Base-by-base conservation (phyloP, 1,140 invertebrate genomes). In the Tetramorium simillimum region DNA sequence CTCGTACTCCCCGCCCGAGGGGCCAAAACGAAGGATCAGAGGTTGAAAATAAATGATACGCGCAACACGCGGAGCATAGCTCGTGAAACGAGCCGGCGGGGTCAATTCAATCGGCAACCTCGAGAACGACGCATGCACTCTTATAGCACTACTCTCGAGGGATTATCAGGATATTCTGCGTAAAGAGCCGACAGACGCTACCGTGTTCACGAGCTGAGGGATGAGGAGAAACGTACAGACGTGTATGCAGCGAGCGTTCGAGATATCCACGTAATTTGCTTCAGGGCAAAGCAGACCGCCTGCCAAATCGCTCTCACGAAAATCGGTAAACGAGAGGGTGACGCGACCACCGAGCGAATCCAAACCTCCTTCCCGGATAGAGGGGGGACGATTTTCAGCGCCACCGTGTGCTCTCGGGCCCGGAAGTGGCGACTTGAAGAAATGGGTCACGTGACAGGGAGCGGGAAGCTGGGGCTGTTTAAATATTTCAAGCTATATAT, bases 301-400 rank as follows among this genome's bases (percentile, higher is more conserved):
- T 49, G 21, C 6, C 21, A 21, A 69, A 16, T 21, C 65, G 5
- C n/a, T 46, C n/a, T 46, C 21, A 49, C 40, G 40, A 49, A 69
- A 49, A 69, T 69, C 21, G 16, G 65, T 69, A 69, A 46, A 24
- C 7, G 65, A 28, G 21, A 46, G 10, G 24, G 21, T 49, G 65
- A 69, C 65, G 65, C 65, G 65, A 43, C 65, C 65, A 49, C 65
- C 65, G 40, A 65, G 33, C 28, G 33, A 65, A 65, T 40, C 37
- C 62, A 65, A 65, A 65, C 51, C 51, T 53, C 18, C 51, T 53
- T 16, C 6, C 1, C 3, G 51, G 51, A 53, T 46, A 53, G 51
- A 53, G 51, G 56, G 53, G 53, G n/a, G 7, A 21, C 53, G 7
- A 21, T 56, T 56, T 2, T 56, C 53, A n/a, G 53, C 53, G 53